A percentile compares a stretch with the other conserved stretches of the same genome.
Conservation (phyloP, 2,797 vertebrate species). For the Molossus molossus region DNA sequence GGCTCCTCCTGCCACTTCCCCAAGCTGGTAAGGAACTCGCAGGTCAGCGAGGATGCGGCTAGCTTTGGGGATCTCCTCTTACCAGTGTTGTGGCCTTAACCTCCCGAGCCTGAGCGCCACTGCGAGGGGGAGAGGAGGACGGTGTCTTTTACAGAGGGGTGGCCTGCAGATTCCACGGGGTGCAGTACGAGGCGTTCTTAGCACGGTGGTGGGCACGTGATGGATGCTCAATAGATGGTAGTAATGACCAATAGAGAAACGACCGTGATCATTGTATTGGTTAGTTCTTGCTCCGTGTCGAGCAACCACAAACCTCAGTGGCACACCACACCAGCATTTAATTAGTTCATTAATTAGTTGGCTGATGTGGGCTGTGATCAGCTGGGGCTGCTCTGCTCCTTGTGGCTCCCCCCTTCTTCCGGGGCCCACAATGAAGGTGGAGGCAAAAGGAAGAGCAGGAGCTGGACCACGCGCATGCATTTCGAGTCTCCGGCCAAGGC, state of each 20-base stretch:
- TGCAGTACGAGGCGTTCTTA: rapidly evolving
- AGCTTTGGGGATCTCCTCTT: background rate
- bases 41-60: background rate
- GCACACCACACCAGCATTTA: background rate
- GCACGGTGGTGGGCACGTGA: background rate
- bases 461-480: rapidly evolving
- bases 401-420: rapidly evolving
- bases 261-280: background rate
- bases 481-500: background rate
- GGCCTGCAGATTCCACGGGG: rapidly evolving
- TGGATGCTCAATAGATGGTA: rapidly evolving
- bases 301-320: background rate
- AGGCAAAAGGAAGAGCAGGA: too few relatives aligned
- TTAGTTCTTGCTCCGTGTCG: rapidly evolving
- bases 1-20: background rate
- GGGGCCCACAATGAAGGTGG: background rate
- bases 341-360: background rate
- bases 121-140: background rate
- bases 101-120: background rate
- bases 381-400: rapidly evolving
- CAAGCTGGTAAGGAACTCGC: background rate
- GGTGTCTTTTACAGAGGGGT: background rate
- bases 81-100: background rate
- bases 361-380: background rate
- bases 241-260: background rate